Percentiles rank a stretch among this genome's conserved stretches.
These are phyloP conservation scores for Ataeniobius toweri DNA, from an alignment of 2,797 vertebrate species.

Conservation along the genomic window DNA sequence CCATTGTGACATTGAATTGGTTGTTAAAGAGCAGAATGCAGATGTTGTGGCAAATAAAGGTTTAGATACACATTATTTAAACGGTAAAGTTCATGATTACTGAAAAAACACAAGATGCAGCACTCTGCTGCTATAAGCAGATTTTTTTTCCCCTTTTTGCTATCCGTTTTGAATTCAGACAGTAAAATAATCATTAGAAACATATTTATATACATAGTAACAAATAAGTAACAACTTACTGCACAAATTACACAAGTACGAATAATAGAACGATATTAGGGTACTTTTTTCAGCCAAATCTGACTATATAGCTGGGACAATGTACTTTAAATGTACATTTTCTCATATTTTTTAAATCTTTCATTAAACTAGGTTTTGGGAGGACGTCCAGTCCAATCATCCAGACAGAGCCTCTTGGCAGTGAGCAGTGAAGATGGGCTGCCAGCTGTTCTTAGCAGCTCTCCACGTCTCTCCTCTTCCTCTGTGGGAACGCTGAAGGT, in stretches of 20 bases:
- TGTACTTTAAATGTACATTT: background rate
- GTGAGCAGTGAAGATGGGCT: slow-evolving; percentile 43
- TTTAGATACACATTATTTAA: background rate
- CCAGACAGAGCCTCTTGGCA: slow-evolving; percentile 73
- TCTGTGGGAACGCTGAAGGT: slow-evolving; percentile 32
- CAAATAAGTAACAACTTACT: background rate
- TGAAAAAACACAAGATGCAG: background rate
- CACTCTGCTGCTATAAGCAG: too few species aligned
- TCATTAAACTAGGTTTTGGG: slow-evolving; percentile 10
- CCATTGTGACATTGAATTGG: background rate
- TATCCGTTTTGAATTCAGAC: background rate
- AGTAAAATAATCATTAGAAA: background rate
- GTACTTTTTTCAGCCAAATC: background rate
- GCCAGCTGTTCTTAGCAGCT: slow-evolving; percentile 58
- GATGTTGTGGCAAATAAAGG: background rate
- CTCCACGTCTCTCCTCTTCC: slow-evolving; percentile 16
- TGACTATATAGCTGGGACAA: background rate
- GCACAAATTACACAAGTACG: background rate
- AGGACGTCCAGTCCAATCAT: slow-evolving; percentile 31
- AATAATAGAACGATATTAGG: background rate
- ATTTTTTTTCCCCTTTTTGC: too few species aligned
- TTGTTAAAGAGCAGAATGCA: background rate
- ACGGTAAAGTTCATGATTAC: background rate
- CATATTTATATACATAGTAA: too few species aligned
- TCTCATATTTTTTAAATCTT: background rate